A percentile compares a stretch with the other conserved stretches of the same genome.
Conservation (phyloP, 1,140 invertebrate genomes). For the Marisa cornuarietis region DNA sequence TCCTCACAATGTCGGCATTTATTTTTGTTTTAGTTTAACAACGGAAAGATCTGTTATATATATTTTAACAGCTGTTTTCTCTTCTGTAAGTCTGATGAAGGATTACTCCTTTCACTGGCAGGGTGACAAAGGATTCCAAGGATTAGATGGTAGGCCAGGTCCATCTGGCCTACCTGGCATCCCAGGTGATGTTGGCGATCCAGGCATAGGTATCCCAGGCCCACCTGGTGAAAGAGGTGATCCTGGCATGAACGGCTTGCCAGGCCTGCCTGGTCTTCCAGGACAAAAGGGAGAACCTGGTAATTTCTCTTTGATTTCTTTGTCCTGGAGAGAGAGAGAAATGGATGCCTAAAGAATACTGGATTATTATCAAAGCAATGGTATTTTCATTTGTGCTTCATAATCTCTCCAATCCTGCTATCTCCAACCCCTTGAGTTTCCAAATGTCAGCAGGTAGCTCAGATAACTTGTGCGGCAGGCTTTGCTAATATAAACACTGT, state of each 20-base stretch:
- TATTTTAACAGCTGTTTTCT: too few species aligned
- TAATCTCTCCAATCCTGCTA: not conserved
- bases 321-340: not conserved
- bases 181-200: conserved; percentile 41
- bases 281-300: conserved; percentile 62
- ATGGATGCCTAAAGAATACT: not conserved
- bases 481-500: not conserved
- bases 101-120: not conserved
- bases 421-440: not conserved
- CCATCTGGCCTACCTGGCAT: conserved; percentile 33
- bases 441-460: not conserved
- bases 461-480: not conserved
- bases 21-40: too few species aligned
- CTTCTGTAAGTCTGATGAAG: too few species aligned
- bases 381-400: not conserved
- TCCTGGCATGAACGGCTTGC: conserved; percentile 40
- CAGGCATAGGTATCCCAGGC: conserved; percentile 45
- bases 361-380: not conserved
- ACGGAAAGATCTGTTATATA: too few species aligned
- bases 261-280: conserved; percentile 51
- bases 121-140: conserved; percentile 38
- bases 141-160: conserved; percentile 34
- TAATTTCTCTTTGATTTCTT: conserved; percentile 3
- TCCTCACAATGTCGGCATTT: too few species aligned
- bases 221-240: conserved; percentile 47